Evolutionary conservation across 2,113 vertebrate species (phyloP).

Genomic region (Cyprinodon variegatus): DNA sequence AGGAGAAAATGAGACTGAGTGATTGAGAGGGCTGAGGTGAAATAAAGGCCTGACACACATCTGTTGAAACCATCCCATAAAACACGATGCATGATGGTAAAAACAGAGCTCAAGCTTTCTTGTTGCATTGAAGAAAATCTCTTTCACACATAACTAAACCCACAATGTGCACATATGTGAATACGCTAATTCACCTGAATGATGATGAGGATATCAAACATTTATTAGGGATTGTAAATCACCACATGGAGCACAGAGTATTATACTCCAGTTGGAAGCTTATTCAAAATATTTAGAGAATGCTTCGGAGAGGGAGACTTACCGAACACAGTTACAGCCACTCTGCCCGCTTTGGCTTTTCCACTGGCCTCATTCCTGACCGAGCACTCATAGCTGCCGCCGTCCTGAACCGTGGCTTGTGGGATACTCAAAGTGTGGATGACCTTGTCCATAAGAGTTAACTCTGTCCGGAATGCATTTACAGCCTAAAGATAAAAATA

Average conservation of each 20-base stretch:
- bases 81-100: slow-evolving; percentile 64
- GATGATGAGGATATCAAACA: slow-evolving; percentile 21
- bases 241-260: neutral
- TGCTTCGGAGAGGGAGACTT: slow-evolving; percentile 28
- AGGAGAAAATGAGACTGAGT: neutral
- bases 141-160: slow-evolving; percentile 39
- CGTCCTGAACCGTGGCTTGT: slow-evolving; percentile 85
- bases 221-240: neutral
- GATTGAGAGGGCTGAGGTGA: slow-evolving; percentile 28
- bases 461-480: slow-evolving; percentile 58
- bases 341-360: slow-evolving; percentile 79
- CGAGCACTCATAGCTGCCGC: slow-evolving; percentile 89
- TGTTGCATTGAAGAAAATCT: slow-evolving; percentile 40
- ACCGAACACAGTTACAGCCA: slow-evolving; percentile 88
- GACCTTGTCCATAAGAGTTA: slow-evolving; percentile 54
- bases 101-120: slow-evolving; percentile 65
- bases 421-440: slow-evolving; percentile 86
- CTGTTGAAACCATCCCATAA: slow-evolving; percentile 69
- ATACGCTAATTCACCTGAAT: slow-evolving; percentile 20
- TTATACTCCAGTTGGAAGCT: slow-evolving; percentile 1
- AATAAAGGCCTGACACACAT: slow-evolving; percentile 65
- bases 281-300: slow-evolving; percentile 8
- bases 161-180: slow-evolving; percentile 18
- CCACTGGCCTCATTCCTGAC: slow-evolving; percentile 78
- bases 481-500: slow-evolving; percentile 62